A percentile compares a stretch with the other conserved stretches of the same genome.
Evolutionary conservation across 2,797 vertebrate genomes (phyloP).

Genomic region (Meda fulgida): DNA sequence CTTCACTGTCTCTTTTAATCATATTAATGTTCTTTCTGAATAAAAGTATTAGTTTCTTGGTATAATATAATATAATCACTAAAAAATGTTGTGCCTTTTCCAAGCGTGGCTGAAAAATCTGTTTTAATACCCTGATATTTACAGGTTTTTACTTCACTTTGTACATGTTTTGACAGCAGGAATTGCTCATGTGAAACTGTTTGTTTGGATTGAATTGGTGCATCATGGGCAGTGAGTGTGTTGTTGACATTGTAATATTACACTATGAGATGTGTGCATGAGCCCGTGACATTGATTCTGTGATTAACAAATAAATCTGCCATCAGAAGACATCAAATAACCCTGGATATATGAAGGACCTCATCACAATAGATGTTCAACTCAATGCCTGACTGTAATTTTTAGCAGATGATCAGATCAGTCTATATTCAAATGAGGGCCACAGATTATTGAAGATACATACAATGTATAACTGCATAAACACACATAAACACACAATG

Average conservation of each 20-base stretch:
- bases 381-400: slow-evolving; percentile 39
- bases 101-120: neutral
- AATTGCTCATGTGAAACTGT: slow-evolving; percentile 11
- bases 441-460: neutral
- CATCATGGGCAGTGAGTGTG: slow-evolving; percentile 8
- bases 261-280: slow-evolving; percentile 20
- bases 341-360: slow-evolving; percentile 26
- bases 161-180: slow-evolving; percentile 1
- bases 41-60: neutral
- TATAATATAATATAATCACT: neutral
- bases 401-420: slow-evolving; percentile 25
- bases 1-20: neutral
- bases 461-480: neutral
- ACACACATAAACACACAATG: neutral
- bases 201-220: neutral
- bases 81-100: neutral
- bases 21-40: neutral
- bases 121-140: neutral
- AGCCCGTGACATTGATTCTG: slow-evolving; percentile 41
- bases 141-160: neutral
- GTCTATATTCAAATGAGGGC: slow-evolving; percentile 10
- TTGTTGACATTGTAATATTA: slow-evolving; percentile 32
- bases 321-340: slow-evolving; percentile 39
- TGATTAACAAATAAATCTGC: slow-evolving; percentile 55
- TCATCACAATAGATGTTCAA: slow-evolving; percentile 22